Evolutionary conservation across 2,888 invertebrate genomes (phyloP), one percentile per base, ranked within the genome.

Genomic region (Scelioninae gen. 2): DNA sequence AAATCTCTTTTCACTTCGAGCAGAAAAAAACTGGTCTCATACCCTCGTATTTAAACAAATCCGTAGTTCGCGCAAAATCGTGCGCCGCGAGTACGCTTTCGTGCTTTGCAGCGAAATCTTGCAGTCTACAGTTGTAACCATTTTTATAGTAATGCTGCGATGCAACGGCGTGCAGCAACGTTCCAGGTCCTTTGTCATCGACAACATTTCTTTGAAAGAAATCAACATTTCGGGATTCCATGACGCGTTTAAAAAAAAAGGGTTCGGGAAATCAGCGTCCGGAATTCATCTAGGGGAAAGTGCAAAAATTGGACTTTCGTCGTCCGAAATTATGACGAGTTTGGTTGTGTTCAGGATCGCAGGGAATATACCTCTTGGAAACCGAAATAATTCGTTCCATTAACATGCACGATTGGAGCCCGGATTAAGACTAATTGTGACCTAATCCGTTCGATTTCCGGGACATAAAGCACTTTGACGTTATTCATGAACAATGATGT

Each of bases 351-450:
- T 13, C 25, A 11, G 11, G 7, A 25, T n/a, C 13, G 18, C 10
- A 37, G 37, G 11, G 7, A 46, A 60, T 46, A 37, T 46, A 6
- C 31, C 18, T 1, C 5, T 18, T 7, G 57, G 41, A 5, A 33
- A 4, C n/a, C 11, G 5, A 22, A 31, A 19, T 63, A 31, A 52
- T 63, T 52, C 33, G 22, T 52, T 43, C 35, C 52, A 63, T 63
- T 63, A 52, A 25, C 52, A 63, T 52, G 52, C 43, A 63, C 43
- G 53, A 63, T 52, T 63, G 41, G 50, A 31, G 4, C n/a, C 31
- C 43, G 60, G 46, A 60, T 46, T 60, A 45, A 53, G 45, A 64
- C 64, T 64, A 64, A 64, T 64, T 53, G 37, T 53, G 46, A 64
- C 53, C 53, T 45, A 64, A 53, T 52, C 53, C 35, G 64, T 37